Base-by-base conservation (phyloP, 2,888 invertebrate species). In the Willowsia nigromaculata region DNA sequence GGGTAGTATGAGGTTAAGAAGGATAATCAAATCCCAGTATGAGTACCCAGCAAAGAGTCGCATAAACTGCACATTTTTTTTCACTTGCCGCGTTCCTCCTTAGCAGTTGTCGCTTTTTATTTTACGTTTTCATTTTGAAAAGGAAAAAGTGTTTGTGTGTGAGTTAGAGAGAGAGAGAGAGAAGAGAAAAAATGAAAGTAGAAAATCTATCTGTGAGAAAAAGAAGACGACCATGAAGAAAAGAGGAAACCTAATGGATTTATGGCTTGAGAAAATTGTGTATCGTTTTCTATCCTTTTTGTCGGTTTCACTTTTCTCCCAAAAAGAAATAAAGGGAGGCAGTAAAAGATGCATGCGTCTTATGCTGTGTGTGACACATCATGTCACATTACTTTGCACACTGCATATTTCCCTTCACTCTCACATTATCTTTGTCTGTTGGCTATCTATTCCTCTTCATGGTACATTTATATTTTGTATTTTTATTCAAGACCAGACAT, bases 211-310 rank as follows among this genome's bases (percentile, higher is more conserved):
- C 78, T 74, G 74, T 15, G 56, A 27, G 33, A n/a, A 33, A 27
- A 9, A 47, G 47, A 15, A 33, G 47, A 33, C n/a, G 53, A 33
- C 78, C 37, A 33, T 11, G 18, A 47, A 74, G 74, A 56, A 53
- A 53, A 78, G 56, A 76, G 80, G 59, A 80, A 59, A 71, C 27
- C 80, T 86, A 86, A 80, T 86, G 86, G 86, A 86, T 86, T 86
- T 86, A 86, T 86, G 86, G 53, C 80, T 81, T 80, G 43, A 50
- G 86, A 86, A 80, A 81, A 85, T 85, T 85, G 85, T 85, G 76
- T 78, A 78, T 78, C 53, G 78, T 56, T 78, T 78, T 78, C 78
- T 78, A 15, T 78, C 53, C 56, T 56, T 56, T 50, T 78, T 76
- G 50, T 76, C 74, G 85, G 33, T 53, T 80, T 53, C 68, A 50